Evolutionary conservation across 2,888 invertebrate genomes (phyloP), one percentile per base, ranked within the genome.

Genomic region (Caenorhabditis auriculariae): DNA sequence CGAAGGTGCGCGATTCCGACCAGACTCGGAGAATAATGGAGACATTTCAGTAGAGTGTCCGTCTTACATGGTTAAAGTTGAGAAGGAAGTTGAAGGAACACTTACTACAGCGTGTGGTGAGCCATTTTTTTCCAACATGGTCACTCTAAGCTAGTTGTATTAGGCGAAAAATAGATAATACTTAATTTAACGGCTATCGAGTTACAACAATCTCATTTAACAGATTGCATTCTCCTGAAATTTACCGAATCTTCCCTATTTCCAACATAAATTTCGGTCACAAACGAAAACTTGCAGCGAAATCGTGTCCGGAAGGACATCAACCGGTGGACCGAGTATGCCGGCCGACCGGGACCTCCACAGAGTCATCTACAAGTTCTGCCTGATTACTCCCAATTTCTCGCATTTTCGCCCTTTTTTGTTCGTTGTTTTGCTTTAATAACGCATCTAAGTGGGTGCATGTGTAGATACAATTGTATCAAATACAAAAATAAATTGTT

Each of bases 1-100:
- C 2, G 66, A 62, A 7, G n/a, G 29, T 28, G 17, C 2, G 35
- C 6, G 7, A 17, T 47, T 35, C n/a, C 41, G 41, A n/a, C 9
- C 9, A 41, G 19, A n/a, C 6, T 47, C 47, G 15, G 23, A 35
- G 12, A 12, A n/a, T 9, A n/a, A n/a, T n/a, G n/a, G n/a, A n/a
- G n/a, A n/a, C n/a, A 19, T 37, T 59, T 42, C 54, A 55, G 59
- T 69, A 15, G 53, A 44, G 2, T 69, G 69, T 19, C 69, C 69
- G 0, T 49, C 53, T 4, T 69, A 69, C 46, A 59, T 69, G 69
- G 63, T 66, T 5, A 61, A 61, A 44, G 51, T 69, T 35, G 61
- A 57, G n/a, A 37, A 60, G 38, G 48, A 61, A 24, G 41, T 60
- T 9, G 60, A 66, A 15, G 69, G 69, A 24, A 63, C 23, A 51